These are phyloP conservation scores for Xenentodon cancila DNA, from an alignment of 2,797 vertebrate species.

Conservation along the genomic window DNA sequence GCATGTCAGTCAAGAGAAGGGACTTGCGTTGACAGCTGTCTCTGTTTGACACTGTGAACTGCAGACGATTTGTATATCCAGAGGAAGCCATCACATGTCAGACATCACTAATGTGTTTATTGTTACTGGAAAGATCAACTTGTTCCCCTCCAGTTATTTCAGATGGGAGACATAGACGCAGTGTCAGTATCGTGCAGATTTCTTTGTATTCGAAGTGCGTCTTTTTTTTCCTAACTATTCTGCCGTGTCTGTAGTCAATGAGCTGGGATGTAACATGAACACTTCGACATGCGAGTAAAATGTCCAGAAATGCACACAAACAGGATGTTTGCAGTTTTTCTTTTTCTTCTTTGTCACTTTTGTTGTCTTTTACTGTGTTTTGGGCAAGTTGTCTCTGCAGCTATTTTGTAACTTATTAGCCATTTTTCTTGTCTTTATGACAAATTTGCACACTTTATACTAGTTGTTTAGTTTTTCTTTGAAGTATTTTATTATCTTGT, in stretches of 20 bases:
- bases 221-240: background rate
- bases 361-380: background rate
- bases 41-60: constrained; percentile 61
- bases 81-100: constrained; percentile 67
- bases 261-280: background rate
- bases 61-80: constrained; percentile 17
- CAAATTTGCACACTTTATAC: no score
- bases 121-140: constrained; percentile 52
- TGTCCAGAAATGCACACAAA: background rate
- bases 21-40: constrained; percentile 61
- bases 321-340: background rate
- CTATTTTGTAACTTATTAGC: no score
- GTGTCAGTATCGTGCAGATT: constrained; percentile 7
- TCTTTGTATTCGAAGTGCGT: background rate
- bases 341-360: background rate
- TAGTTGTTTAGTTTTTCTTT: no score
- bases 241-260: background rate
- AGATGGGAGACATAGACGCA: constrained; percentile 16
- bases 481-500: no score
- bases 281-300: background rate
- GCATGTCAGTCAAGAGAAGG: constrained; percentile 44
- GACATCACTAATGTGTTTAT: constrained; percentile 70
- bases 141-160: constrained; percentile 48
- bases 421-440: no score
- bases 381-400: no score